Evolutionary conservation across 2,797 vertebrate genomes (phyloP), one percentile per base, ranked within the genome.

Genomic region (Phoeniculus purpureus): DNA sequence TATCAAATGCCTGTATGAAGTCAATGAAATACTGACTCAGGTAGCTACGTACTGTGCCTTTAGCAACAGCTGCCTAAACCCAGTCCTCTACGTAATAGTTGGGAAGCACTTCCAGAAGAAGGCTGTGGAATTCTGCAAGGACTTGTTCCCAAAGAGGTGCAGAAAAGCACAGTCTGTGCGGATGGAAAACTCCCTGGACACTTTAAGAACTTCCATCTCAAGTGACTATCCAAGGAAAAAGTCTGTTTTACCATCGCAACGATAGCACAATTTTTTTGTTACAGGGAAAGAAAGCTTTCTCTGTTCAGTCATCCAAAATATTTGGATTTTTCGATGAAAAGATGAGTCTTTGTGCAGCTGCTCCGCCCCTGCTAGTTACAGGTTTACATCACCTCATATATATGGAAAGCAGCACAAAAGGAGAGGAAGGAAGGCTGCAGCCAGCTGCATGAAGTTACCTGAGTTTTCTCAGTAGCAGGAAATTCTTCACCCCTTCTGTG

Each of bases 41-140:
- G 66, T 98, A 54, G 85, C 97, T 12, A 92, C 94, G 0, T 98
- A 97, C 74, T 88, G 98, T 11, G 98, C 97, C 77, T 99, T 97
- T 19, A 98, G 98, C 94, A 99, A 99, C 97, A 98, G 98, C 95
- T 98, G 98, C 62, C 96, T 99, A 80, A 99, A 99, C 95, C 98
- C 98, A 1, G 93, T 99, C 82, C 93, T 99, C n/a, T 99, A 99
- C 7, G 98, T 98, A 71, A 98, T 99, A 15, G 98, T 98, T 10
- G 98, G 98, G 37, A 98, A 98, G 84, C 98, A 98, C 78, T 99
- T 99, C 92, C 98, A 97, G 81, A 98, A 98, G 93, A 98, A 98
- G 82, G 97, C 97, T 6, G 92, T 56, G 29, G 97, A 98, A 84
- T 96, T 98, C 66, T 98, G 85, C 84, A 32, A 29, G 37, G 11